A percentile compares a stretch with the other conserved stretches of the same genome.
phyloP scores from a whole-genome alignment of 2,888 invertebrate species.

The Drosophila glabriapex region DNA sequence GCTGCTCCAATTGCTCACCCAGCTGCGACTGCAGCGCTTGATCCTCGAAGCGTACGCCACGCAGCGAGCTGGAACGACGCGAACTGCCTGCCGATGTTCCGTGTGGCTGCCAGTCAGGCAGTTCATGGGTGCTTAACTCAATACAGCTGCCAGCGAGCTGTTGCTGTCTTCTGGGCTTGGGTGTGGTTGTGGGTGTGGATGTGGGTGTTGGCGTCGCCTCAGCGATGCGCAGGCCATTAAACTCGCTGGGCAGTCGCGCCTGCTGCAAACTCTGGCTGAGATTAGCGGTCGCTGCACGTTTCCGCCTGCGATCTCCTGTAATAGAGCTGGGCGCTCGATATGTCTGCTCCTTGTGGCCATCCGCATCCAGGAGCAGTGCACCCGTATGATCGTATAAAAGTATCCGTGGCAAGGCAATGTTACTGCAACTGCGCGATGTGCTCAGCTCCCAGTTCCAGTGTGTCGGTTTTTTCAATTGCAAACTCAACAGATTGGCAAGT shows the following conservation, averaged over 20 bases:
- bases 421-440: constrained; percentile 87
- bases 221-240: constrained; percentile 73
- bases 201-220: constrained; percentile 64
- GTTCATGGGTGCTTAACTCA: constrained; percentile 67
- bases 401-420: constrained; percentile 87
- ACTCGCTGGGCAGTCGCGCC: constrained; percentile 63
- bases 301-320: constrained; percentile 25
- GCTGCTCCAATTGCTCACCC: constrained; percentile 4
- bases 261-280: constrained; percentile 61
- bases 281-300: constrained; percentile 64
- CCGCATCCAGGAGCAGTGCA: constrained; percentile 85
- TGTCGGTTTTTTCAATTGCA: constrained; percentile 87
- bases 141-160: constrained; percentile 59
- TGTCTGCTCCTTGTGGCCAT: constrained; percentile 77
- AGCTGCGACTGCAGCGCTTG: constrained; percentile 10
- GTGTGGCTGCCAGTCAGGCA: constrained; percentile 61
- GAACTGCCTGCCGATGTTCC: constrained; percentile 41
- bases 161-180: constrained; percentile 11
- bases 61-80: constrained; percentile 78
- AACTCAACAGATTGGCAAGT: constrained; percentile 85
- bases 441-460: constrained; percentile 88
- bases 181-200: constrained; percentile 34
- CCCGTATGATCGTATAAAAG: constrained; percentile 87
- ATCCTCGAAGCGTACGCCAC: constrained; percentile 80
- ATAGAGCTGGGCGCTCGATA: constrained; percentile 49